These are phyloP conservation scores for Sinohyriopsis cumingii DNA, from an alignment of 2,888 invertebrate genomes.

Conservation along the genomic window DNA sequence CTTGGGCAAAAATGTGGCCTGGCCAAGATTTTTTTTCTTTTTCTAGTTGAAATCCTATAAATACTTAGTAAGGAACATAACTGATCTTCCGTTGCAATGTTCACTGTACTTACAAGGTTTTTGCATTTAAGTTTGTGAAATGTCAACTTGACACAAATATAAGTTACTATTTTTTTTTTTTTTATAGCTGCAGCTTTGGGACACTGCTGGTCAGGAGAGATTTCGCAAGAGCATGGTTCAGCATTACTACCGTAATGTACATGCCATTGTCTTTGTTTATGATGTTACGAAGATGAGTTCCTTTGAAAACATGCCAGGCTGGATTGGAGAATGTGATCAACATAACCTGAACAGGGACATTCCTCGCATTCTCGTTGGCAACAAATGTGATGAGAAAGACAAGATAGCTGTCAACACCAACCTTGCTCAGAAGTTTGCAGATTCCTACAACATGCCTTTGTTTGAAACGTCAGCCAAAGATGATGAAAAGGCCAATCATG, in stretches of 20 bases:
- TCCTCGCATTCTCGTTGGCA: constrained; percentile 85
- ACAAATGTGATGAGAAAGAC: constrained; percentile 81
- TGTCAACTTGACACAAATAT: no score
- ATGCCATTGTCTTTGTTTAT: constrained; percentile 89
- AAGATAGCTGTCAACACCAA: constrained; percentile 80
- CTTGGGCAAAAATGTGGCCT: no score
- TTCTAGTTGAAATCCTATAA: no score
- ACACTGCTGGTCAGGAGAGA: constrained; percentile 86
- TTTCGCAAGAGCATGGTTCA: constrained; percentile 87
- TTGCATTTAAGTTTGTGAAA: no score
- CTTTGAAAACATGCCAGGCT: constrained; percentile 80
- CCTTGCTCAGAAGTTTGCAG: constrained; percentile 79
- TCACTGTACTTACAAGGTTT: no score
- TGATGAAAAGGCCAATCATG: constrained; percentile 82
- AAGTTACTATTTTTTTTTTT: constrained; percentile 11
- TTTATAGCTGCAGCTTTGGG: constrained; percentile 83
- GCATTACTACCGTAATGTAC: constrained; percentile 87
- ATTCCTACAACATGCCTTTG: constrained; percentile 79
- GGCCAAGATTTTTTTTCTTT: no score
- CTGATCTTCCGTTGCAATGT: no score
- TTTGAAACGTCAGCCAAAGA: constrained; percentile 88
- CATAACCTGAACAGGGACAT: constrained; percentile 78
- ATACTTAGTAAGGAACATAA: no score
- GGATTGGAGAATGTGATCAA: constrained; percentile 84
- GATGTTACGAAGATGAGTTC: constrained; percentile 82